Conservation (phyloP, 2,888 invertebrate species). For the Cyclophora albipunctata region DNA sequence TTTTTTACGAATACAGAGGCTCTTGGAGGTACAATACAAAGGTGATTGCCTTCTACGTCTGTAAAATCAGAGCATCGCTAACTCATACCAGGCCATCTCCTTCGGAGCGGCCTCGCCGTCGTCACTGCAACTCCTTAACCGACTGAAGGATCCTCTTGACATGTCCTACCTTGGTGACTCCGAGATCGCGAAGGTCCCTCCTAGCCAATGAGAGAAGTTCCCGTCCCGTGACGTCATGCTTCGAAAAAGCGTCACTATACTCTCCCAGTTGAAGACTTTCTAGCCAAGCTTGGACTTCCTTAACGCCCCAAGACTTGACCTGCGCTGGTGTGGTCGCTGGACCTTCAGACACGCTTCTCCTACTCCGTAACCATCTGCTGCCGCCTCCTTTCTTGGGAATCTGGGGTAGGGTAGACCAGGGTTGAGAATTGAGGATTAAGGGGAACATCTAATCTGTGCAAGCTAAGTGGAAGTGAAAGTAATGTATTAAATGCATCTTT, state of each 20-base stretch:
- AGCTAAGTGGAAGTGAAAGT: too few relatives aligned
- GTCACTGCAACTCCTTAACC: conserved; percentile 84
- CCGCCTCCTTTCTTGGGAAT: conserved; percentile 54
- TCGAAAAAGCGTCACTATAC: conserved; percentile 92
- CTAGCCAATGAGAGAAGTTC: conserved; percentile 91
- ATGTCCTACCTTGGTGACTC: conserved; percentile 96
- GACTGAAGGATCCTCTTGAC: conserved; percentile 95
- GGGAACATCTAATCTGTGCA: too few relatives aligned
- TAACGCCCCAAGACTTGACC: conserved; percentile 83
- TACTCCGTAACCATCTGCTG: conserved; percentile 56
- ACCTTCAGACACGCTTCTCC: conserved; percentile 58
- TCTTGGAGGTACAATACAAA: too few relatives aligned
- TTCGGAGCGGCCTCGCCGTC: conserved; percentile 65
- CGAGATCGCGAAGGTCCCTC: conserved; percentile 91
- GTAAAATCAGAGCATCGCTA: conserved; percentile 12
- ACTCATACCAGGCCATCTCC: conserved; percentile 53
- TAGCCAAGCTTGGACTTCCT: conserved; percentile 93
- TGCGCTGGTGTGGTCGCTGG: conserved; percentile 39
- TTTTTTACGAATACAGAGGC: too few relatives aligned
- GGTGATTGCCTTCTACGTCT: neutral
- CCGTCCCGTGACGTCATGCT: conserved; percentile 93
- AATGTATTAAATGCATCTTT: too few relatives aligned
- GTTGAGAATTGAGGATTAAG: conserved; percentile 23
- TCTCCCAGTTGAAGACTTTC: conserved; percentile 91
- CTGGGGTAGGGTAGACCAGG: conserved; percentile 34